Conservation (phyloP, 2,888 invertebrate genomes). For the Siphonodentalium dalli region DNA sequence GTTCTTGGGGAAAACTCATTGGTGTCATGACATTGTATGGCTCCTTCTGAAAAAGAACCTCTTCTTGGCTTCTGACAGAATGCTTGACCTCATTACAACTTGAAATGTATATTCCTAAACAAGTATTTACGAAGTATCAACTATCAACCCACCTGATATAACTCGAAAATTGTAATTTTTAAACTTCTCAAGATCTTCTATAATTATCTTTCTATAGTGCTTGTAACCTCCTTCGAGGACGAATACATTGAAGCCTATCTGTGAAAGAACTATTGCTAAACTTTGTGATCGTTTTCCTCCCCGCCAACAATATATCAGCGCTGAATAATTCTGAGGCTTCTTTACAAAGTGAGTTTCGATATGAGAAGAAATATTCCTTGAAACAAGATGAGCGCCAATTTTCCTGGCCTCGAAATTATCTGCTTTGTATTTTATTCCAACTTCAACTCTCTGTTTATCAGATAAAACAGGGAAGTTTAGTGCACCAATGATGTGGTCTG, state of each 20-base stretch:
- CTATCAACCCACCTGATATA: constrained; percentile 40
- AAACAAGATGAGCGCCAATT: constrained; percentile 35
- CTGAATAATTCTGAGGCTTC: constrained; percentile 32
- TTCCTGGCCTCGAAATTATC: constrained; percentile 38
- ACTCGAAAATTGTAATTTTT: constrained; percentile 36
- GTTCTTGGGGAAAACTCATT: too few relatives aligned
- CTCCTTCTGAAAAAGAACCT: too few relatives aligned
- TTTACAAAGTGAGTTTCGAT: constrained; percentile 32
- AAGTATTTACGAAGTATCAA: too few relatives aligned
- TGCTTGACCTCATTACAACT: too few relatives aligned
- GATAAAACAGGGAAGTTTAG: constrained; percentile 40
- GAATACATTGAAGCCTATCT: constrained; percentile 38
- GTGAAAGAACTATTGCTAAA: constrained; percentile 35
- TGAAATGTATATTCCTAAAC: too few relatives aligned
- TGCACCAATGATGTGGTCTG: constrained; percentile 44
- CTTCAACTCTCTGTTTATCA: constrained; percentile 29
- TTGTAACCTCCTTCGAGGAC: constrained; percentile 39
- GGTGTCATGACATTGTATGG: too few relatives aligned
- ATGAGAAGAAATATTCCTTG: constrained; percentile 34
- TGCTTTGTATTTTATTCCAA: constrained; percentile 40
- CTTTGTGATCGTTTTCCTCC: constrained; percentile 46
- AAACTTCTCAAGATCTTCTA: constrained; percentile 30
- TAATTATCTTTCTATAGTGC: constrained; percentile 32
- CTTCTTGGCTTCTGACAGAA: too few relatives aligned
- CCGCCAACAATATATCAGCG: constrained; percentile 41